phyloP scores from a whole-genome alignment of 2,113 vertebrate species.

The Todiramphus chloris region DNA sequence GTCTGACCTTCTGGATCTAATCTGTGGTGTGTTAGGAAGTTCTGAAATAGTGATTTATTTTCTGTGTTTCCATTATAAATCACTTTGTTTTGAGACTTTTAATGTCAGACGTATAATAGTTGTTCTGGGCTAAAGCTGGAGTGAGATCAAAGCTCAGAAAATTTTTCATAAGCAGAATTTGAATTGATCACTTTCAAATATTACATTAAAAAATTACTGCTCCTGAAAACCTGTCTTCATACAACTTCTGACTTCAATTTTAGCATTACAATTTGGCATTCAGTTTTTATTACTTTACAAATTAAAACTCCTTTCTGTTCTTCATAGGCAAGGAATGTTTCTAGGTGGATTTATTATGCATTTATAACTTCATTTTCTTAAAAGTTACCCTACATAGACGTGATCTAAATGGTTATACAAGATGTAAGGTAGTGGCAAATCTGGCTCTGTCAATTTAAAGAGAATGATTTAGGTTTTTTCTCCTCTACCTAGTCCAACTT shows the following conservation, averaged over 20 bases:
- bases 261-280: not conserved
- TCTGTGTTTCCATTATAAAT: constrained; percentile 67
- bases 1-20: constrained; percentile 68
- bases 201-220: not conserved
- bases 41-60: constrained; percentile 71
- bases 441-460: not conserved
- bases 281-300: constrained; percentile 16
- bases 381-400: not conserved
- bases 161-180: constrained; percentile 39
- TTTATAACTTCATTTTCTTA: not conserved
- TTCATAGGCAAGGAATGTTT: constrained; percentile 3
- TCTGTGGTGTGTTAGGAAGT: constrained; percentile 55
- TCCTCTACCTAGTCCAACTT: not conserved
- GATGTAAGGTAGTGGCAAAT: not conserved
- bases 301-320: constrained; percentile 2
- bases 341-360: constrained; percentile 10
- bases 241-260: constrained; percentile 1
- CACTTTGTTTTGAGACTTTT: constrained; percentile 53
- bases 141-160: constrained; percentile 39
- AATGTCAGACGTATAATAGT: constrained; percentile 11
- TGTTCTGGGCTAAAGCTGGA: constrained; percentile 56
- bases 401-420: not conserved
- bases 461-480: constrained; percentile 33
- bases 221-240: constrained; percentile 36
- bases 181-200: constrained; percentile 45